Evolutionary conservation across 2,888 invertebrate species (phyloP).

Genomic region (Julus scanicus): DNA sequence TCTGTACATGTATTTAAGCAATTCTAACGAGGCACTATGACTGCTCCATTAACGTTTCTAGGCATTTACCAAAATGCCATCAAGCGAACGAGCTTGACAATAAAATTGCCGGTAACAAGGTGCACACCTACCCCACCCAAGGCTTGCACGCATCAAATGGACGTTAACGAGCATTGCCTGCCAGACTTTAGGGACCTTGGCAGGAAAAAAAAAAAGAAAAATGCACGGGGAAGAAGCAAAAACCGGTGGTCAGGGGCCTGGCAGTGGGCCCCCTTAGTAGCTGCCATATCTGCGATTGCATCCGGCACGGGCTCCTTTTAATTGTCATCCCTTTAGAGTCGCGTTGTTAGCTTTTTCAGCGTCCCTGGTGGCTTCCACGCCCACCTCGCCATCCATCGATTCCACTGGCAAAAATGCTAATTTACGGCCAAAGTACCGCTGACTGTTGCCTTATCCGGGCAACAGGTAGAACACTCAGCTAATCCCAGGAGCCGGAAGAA

Average conservation of each 20-base stretch:
- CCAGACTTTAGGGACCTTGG: not conserved
- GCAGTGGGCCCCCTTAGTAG: not conserved
- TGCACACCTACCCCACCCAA: not conserved
- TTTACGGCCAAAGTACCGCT: not conserved
- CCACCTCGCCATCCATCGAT: not conserved
- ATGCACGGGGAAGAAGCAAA: not conserved
- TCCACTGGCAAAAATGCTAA: not conserved
- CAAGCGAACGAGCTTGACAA: not conserved
- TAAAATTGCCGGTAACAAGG: not conserved
- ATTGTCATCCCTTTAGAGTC: not conserved
- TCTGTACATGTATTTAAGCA: not conserved
- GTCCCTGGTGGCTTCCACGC: not conserved
- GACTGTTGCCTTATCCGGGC: not conserved
- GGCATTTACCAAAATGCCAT: not conserved
- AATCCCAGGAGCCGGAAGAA: not conserved
- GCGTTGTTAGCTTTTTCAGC: not conserved
- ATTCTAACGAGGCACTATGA: not conserved
- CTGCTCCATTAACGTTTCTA: not conserved
- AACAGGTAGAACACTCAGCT: not conserved
- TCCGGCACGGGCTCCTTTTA: not conserved
- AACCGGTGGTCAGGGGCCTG: not conserved
- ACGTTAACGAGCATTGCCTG: not conserved
- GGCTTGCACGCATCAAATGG: not conserved
- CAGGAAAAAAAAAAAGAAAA: not conserved
- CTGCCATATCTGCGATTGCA: not conserved